These are phyloP conservation scores for Anticlea derivata DNA, from an alignment of 2,888 invertebrate genomes.

Conservation along the genomic window DNA sequence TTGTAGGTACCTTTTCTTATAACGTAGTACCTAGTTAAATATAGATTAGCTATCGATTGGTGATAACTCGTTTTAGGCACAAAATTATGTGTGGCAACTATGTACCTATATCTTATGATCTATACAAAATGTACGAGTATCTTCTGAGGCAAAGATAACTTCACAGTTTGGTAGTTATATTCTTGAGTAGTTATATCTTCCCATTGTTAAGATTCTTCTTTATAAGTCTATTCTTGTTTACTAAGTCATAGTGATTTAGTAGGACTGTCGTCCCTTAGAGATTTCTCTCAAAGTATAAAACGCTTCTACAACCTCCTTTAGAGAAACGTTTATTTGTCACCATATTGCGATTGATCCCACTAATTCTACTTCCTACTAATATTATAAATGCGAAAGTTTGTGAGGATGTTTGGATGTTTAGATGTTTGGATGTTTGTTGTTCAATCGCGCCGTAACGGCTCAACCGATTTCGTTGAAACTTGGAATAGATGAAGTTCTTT, in stretches of 20 bases:
- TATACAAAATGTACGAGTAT: too few relatives aligned
- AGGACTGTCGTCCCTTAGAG: constrained; percentile 50
- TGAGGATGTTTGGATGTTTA: too few relatives aligned
- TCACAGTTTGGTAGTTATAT: constrained; percentile 44
- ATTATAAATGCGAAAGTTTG: too few relatives aligned
- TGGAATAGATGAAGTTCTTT: too few relatives aligned
- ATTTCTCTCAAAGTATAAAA: constrained; percentile 61
- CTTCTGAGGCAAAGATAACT: constrained; percentile 28
- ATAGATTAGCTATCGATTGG: constrained; percentile 24
- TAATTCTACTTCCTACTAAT: too few relatives aligned
- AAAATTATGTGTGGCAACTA: constrained; percentile 27
- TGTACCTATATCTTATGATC: constrained; percentile 18
- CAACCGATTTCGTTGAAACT: too few relatives aligned
- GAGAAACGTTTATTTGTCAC: neutral
- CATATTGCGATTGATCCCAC: too few relatives aligned
- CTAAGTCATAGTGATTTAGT: constrained; percentile 75
- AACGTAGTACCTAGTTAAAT: constrained; percentile 11
- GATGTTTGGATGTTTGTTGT: too few relatives aligned
- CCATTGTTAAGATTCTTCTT: constrained; percentile 59
- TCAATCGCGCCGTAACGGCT: too few relatives aligned
- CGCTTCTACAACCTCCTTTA: constrained; percentile 57
- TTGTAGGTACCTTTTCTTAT: neutral
- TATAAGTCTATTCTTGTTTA: constrained; percentile 69
- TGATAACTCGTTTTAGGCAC: constrained; percentile 29
- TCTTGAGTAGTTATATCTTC: constrained; percentile 50